These are phyloP conservation scores for Protomyctophum bolini DNA, from an alignment of 2,113 vertebrate species.

Conservation along the genomic window DNA sequence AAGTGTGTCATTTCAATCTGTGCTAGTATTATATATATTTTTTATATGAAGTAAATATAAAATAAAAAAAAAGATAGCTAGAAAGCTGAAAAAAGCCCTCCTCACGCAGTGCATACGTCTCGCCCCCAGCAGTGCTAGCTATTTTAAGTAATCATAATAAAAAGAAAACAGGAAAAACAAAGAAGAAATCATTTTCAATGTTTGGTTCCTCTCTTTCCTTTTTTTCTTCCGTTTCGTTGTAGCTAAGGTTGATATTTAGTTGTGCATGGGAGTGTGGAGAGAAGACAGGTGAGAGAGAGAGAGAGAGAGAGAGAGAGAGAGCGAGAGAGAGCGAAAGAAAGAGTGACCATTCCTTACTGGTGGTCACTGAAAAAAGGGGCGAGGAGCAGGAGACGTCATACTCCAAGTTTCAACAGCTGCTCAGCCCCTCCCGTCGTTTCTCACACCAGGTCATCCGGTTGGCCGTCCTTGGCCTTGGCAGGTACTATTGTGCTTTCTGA, in stretches of 20 bases:
- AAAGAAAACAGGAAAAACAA: slow-evolving; percentile 72
- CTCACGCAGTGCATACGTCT: slow-evolving; percentile 53
- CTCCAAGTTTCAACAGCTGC: not conserved
- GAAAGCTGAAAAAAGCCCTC: slow-evolving; percentile 61
- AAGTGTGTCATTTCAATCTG: slow-evolving; percentile 45
- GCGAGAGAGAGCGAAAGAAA: slow-evolving; percentile 31
- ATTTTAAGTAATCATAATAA: slow-evolving; percentile 63
- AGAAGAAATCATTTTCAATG: slow-evolving; percentile 82
- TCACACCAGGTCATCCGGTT: slow-evolving; percentile 87
- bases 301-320: slow-evolving; percentile 44
- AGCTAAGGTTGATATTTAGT: slow-evolving; percentile 57
- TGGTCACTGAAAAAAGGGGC: slow-evolving; percentile 26
- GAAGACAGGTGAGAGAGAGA: slow-evolving; percentile 40
- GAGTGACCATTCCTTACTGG: slow-evolving; percentile 44
- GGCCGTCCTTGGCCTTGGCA: slow-evolving; percentile 87
- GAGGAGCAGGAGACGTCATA: slow-evolving; percentile 29
- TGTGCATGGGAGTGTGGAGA: slow-evolving; percentile 79
- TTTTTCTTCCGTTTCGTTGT: slow-evolving; percentile 25
- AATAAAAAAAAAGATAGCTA: slow-evolving; percentile 40
- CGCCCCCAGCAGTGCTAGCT: slow-evolving; percentile 47
- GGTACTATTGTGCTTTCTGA: slow-evolving; percentile 89
- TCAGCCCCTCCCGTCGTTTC: slow-evolving; percentile 14
- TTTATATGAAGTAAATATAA: slow-evolving; percentile 74
- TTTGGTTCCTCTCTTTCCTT: slow-evolving; percentile 72
- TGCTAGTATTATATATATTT: slow-evolving; percentile 60